These are phyloP conservation scores for Tenthredo livida DNA, from an alignment of 2,888 invertebrate genomes.

Conservation along the genomic window DNA sequence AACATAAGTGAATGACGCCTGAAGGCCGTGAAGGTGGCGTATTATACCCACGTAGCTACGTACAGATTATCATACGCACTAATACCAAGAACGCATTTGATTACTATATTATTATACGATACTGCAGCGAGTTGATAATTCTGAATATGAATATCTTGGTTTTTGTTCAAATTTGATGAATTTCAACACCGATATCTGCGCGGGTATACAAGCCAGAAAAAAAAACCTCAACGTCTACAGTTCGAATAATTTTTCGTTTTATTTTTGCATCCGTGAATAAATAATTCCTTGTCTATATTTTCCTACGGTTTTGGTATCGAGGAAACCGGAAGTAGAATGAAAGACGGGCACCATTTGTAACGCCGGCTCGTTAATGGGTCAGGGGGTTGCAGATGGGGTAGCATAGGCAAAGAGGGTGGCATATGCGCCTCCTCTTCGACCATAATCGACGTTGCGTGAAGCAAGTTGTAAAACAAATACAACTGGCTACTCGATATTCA, in stretches of 20 bases:
- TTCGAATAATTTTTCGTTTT: neutral
- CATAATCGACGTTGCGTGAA: constrained; percentile 41
- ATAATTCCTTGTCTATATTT: neutral
- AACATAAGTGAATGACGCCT: constrained; percentile 73
- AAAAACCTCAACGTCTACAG: neutral
- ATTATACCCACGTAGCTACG: neutral
- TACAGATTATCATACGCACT: neutral
- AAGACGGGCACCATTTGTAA: constrained; percentile 36
- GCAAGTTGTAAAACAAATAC: neutral
- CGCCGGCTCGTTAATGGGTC: constrained; percentile 44
- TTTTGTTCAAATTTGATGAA: neutral
- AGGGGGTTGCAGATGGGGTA: constrained; percentile 36
- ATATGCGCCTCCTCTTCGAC: constrained; percentile 19
- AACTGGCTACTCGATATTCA: neutral
- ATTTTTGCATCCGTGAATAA: too few relatives aligned
- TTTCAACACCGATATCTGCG: too few relatives aligned
- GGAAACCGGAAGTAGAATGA: constrained; percentile 43
- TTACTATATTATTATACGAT: neutral
- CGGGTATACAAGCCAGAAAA: neutral
- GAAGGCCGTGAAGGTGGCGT: constrained; percentile 69
- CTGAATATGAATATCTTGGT: neutral
- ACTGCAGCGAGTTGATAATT: neutral
- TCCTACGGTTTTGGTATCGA: neutral
- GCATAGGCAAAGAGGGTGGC: constrained; percentile 14
- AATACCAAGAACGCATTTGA: neutral